phyloP scores from a whole-genome alignment of 2,113 vertebrate genomes.

The Labeo catla region DNA sequence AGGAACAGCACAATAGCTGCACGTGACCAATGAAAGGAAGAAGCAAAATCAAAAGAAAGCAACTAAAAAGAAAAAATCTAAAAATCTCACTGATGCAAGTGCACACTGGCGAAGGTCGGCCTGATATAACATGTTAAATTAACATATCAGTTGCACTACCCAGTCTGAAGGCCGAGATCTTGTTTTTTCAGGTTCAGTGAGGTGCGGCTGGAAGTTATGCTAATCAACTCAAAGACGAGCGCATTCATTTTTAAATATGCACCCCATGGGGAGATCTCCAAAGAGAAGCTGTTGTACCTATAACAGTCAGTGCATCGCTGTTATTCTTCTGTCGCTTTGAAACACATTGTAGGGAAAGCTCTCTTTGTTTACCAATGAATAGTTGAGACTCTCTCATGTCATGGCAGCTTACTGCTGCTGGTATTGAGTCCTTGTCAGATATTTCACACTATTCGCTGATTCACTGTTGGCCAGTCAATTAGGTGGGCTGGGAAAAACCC shows the following conservation, averaged over 20 bases:
- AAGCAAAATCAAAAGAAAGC: background rate
- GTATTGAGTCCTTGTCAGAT: constrained; percentile 30
- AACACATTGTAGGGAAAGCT: background rate
- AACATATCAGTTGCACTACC: constrained; percentile 33
- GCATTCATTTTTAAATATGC: constrained; percentile 24
- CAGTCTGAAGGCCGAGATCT: constrained; percentile 31
- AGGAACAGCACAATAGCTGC: background rate
- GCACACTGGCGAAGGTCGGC: constrained; percentile 2
- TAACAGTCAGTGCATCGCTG: background rate
- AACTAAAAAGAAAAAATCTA: background rate
- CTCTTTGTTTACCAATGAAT: constrained; percentile 38
- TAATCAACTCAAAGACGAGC: constrained; percentile 26
- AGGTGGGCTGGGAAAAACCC: background rate
- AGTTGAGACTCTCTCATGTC: constrained; percentile 30
- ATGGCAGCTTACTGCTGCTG: background rate
- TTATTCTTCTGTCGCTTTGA: background rate
- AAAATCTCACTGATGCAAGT: constrained; percentile 5
- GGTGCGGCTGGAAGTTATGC: constrained; percentile 20
- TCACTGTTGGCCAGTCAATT: constrained; percentile 28
- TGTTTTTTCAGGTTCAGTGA: background rate
- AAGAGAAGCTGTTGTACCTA: background rate
- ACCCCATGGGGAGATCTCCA: background rate
- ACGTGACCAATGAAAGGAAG: background rate
- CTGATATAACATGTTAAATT: constrained; percentile 29
- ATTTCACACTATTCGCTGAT: background rate